Evolutionary conservation across 1,140 invertebrate genomes (phyloP), one percentile per base, ranked within the genome.

Genomic region (Antheraea pernyi): DNA sequence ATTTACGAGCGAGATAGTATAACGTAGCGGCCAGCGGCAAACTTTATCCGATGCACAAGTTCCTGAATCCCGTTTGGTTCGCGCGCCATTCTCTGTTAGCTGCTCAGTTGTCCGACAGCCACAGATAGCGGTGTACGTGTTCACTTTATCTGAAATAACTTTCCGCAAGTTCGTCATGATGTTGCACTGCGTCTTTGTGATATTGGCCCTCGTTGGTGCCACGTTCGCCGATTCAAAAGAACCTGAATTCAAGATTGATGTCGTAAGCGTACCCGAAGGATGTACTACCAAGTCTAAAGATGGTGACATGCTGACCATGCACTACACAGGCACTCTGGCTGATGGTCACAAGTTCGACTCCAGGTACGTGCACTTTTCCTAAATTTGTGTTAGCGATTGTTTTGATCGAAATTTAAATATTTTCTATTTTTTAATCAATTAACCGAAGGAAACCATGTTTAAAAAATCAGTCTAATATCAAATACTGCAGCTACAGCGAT

Each of bases 321-420:
- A 99, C 89, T 99, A 99, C 85, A 97, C 96, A 46, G 98, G 98
- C 75, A 98, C 96, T 19, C 93, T 98, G 58, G 93, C 94, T 72
- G 96, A 98, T 91, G 97, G 97, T 67, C 97, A 95, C 81, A 97
- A 98, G 92, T 99, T 99, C 85, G 97, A 99, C 89, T 98, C 97
- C 77, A 98, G 97, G 97, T 98, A 93, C 95, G 86, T 83, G 22
- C 22, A 59, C 16, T 53, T 59, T 63, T 67, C 60, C 7, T 59
- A 37, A 36, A 61, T 30, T 36, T 61, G 22, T 62, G 10, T 53
- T 58, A 58, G 30, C 19, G 58, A 68, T 36, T 53, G 2, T 63
- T 67, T 59, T 48, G 19, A 39, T 53, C 39, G 22, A 30, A 30
- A 42, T 53, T 53, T 13, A 6, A 16, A 53, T 1, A 53, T 53